Conservation (phyloP, 2,888 invertebrate species). For the Strigamia transsilvanica region DNA sequence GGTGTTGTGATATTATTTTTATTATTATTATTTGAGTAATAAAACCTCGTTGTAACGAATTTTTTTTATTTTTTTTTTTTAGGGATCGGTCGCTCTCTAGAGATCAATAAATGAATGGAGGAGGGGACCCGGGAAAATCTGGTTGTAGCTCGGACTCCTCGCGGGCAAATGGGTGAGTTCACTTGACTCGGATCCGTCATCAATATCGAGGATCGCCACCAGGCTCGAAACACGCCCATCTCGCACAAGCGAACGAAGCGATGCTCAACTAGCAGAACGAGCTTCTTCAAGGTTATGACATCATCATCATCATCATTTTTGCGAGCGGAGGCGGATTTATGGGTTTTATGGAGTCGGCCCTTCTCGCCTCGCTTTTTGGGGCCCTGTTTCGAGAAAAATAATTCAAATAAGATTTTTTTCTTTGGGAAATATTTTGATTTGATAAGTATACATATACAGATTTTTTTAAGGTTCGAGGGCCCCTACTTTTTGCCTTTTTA, state of each 20-base stretch:
- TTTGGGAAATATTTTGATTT: too few relatives aligned
- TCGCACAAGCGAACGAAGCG: background rate
- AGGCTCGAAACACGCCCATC: constrained; percentile 6
- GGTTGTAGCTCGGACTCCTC: background rate
- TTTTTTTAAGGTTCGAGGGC: too few relatives aligned
- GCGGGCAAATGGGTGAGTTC: background rate
- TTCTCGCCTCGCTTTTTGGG: too few relatives aligned
- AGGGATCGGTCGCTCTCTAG: background rate
- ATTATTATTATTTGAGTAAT: too few relatives aligned
- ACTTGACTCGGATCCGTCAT: background rate
- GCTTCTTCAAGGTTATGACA: background rate
- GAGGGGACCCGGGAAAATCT: background rate
- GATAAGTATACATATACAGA: too few relatives aligned
- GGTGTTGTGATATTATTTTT: too few relatives aligned
- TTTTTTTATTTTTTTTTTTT: background rate
- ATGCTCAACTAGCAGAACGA: constrained; percentile 3
- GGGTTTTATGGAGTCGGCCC: too few relatives aligned
- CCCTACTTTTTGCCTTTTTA: too few relatives aligned
- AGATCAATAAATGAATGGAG: background rate
- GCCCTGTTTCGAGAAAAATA: too few relatives aligned
- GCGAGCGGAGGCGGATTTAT: too few relatives aligned
- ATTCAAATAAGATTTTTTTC: too few relatives aligned
- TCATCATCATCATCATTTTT: background rate
- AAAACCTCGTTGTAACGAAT: background rate
- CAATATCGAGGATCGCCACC: constrained; percentile 7